A percentile compares a stretch with the other conserved stretches of the same genome.
Evolutionary conservation across 2,888 invertebrate species (phyloP).

Genomic region (Synergus itoensis): DNA sequence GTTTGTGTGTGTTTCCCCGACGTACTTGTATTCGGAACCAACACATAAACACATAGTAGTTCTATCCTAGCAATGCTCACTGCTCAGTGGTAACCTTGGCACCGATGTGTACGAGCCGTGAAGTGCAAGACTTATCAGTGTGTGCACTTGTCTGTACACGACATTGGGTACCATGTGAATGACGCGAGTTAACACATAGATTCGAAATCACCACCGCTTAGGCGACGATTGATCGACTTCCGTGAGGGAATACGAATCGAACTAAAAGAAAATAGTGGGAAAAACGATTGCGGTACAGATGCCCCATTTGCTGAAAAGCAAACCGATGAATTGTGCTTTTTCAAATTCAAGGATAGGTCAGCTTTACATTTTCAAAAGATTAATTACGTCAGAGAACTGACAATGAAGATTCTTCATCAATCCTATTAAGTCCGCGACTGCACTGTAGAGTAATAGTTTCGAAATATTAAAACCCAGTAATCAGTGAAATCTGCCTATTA

Average conservation of each 20-base stretch:
- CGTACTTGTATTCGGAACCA: slow-evolving; percentile 51
- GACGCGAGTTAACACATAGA: not conserved
- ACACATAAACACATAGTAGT: slow-evolving; percentile 46
- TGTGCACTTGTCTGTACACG: slow-evolving; percentile 52
- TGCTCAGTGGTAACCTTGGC: slow-evolving; percentile 71
- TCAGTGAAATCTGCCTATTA: too few species aligned
- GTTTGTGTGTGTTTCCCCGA: slow-evolving; percentile 50
- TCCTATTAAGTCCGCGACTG: too few species aligned
- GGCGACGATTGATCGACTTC: not conserved
- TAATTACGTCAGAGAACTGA: not conserved
- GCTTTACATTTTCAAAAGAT: not conserved
- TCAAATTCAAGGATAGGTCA: not conserved
- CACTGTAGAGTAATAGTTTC: too few species aligned
- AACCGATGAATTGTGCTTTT: not conserved
- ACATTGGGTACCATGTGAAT: slow-evolving; percentile 48
- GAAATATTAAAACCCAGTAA: too few species aligned
- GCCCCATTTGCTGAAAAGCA: not conserved
- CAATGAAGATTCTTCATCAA: too few species aligned
- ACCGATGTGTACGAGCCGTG: slow-evolving; percentile 74
- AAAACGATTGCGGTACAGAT: not conserved
- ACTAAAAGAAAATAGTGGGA: not conserved
- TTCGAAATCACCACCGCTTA: not conserved
- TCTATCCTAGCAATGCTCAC: slow-evolving; percentile 50
- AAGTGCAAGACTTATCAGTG: slow-evolving; percentile 66
- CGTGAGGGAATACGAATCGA: not conserved